Base-by-base conservation (phyloP, 2,113 vertebrate species). In the Zootoca vivipara region DNA sequence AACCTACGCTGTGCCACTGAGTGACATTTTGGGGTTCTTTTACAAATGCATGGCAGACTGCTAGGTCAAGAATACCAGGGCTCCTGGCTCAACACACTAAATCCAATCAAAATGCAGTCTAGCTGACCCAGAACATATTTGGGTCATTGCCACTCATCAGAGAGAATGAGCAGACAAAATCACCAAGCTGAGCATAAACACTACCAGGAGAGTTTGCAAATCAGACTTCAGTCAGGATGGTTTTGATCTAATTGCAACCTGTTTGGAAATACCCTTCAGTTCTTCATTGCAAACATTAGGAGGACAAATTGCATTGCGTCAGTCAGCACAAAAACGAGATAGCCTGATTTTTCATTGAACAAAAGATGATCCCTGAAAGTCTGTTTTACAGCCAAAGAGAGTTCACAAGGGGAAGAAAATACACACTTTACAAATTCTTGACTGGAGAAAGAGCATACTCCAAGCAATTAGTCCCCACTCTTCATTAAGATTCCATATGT, bases 401-500 rank as follows among this genome's bases (percentile, higher is more conserved):
- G 56, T 82, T 82, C 58, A 82, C 84, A 35, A 6, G 40, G 24
- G 58, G 38, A 30, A 64, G 28, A 46, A 83, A 64, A 65, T 72
- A 77, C 18, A 65, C 72, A 82, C 78, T 82, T 89, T 86, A 89
- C 58, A 89, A 35, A 86, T 89, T 89, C 88, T 85, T 89, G 56
- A 82, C 64, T 82, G 84, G 40, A 82, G 69, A 85, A 85, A 81
- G 40, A 86, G 72, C 78, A 69, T 82, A 78, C 78, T 86, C 72
- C 33, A 70, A 72, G 46, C 89, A 86, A 82, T 86, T 89, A 86
- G 72, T 77, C 42, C 84, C 78, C 78, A 86, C 78, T 62, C 78
- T 86, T 89, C 89, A 89, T 86, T 89, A 89, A 86, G 83, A 89
- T 86, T 89, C 78, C 88, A 86, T 89, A 82, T 86, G 88, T 82